Evolutionary conservation across 2,888 invertebrate genomes (phyloP).

Genomic region (Eubasilissa splendida): DNA sequence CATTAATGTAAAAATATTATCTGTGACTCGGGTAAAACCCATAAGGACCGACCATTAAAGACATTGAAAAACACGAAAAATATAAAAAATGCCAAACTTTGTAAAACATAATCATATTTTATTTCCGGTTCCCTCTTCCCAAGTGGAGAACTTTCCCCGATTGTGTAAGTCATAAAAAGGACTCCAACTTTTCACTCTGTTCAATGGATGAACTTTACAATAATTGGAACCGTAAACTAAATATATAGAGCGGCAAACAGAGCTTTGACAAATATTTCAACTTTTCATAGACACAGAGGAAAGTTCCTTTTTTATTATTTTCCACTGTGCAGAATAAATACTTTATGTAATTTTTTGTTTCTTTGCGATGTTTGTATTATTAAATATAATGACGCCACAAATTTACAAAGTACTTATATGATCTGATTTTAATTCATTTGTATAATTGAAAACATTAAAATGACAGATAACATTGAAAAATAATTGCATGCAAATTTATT

Average conservation of each 20-base stretch:
- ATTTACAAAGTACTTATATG: no score
- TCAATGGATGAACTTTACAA: conserved; percentile 50
- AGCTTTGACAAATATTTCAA: conserved; percentile 25
- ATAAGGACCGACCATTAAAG: conserved; percentile 25
- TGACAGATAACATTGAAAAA: no score
- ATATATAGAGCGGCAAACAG: conserved; percentile 28
- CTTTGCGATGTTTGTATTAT: background rate
- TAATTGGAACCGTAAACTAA: conserved; percentile 52
- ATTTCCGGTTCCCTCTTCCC: conserved; percentile 43
- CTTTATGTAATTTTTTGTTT: background rate
- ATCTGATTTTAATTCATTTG: no score
- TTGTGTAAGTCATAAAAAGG: conserved; percentile 51
- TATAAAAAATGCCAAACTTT: conserved; percentile 44
- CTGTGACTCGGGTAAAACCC: conserved; percentile 36
- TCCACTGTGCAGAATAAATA: background rate
- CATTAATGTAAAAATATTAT: conserved; percentile 51
- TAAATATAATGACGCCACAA: no score
- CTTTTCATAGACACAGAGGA: conserved; percentile 14
- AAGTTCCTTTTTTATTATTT: conserved; percentile 15
- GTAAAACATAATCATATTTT: conserved; percentile 54
- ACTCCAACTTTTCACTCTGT: conserved; percentile 50
- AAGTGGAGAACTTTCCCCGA: conserved; percentile 35
- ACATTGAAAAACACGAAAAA: conserved; percentile 42
- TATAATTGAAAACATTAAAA: no score
- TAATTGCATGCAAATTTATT: no score